Percentiles rank a stretch among this genome's conserved stretches.
These are phyloP conservation scores for Xiphias gladius DNA, from an alignment of 2,113 vertebrate species.

Conservation along the genomic window DNA sequence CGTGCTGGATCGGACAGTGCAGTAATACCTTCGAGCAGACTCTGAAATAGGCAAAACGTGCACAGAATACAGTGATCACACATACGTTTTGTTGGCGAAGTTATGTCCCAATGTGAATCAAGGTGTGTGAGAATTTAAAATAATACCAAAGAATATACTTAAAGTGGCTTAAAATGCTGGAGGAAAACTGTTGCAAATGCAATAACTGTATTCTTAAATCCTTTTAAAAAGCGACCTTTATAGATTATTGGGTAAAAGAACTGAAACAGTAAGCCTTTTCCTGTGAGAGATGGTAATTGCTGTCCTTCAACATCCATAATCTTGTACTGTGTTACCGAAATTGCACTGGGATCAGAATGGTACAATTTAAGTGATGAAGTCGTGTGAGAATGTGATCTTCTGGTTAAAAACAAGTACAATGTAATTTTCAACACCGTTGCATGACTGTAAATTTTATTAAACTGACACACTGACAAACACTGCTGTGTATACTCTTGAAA, in stretches of 20 bases:
- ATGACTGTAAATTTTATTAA: neutral
- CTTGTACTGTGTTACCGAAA: neutral
- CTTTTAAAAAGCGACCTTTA: neutral
- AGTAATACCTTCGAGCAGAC: conserved; percentile 63
- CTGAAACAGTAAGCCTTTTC: neutral
- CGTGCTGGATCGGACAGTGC: conserved; percentile 52
- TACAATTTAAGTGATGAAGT: neutral
- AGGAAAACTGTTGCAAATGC: neutral
- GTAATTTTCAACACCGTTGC: neutral
- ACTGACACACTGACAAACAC: neutral
- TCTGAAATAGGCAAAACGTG: conserved; percentile 53
- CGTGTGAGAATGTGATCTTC: neutral
- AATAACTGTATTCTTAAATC: neutral
- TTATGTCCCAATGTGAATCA: neutral
- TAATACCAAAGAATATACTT: neutral
- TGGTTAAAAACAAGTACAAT: neutral
- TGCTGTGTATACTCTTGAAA: neutral
- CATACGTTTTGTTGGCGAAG: neutral
- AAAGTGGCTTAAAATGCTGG: neutral
- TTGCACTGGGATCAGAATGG: conserved; percentile 18
- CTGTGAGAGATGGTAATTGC: conserved; percentile 7
- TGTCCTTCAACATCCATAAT: conserved; percentile 7
- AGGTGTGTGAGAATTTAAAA: neutral
- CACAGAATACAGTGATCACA: neutral
- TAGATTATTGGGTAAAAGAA: neutral